phyloP scores from a whole-genome alignment of 1,140 invertebrate species.

The Zaprionus camerounensis region DNA sequence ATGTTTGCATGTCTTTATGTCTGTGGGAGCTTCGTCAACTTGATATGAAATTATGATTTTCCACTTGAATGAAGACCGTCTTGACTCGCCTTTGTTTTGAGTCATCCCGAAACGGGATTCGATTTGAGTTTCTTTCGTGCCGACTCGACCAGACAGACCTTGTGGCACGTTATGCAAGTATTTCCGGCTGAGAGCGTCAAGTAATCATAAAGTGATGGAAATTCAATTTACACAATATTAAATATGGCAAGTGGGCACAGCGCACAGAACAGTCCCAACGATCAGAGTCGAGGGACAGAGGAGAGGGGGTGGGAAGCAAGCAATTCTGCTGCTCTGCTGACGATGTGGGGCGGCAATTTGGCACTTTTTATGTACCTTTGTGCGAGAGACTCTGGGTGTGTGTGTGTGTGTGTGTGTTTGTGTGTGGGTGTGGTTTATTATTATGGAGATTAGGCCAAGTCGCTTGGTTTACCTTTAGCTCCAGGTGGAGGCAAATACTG shows the following conservation, averaged over 20 bases:
- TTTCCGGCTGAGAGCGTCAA: slow-evolving; percentile 71
- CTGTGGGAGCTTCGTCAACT: neutral
- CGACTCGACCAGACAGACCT: slow-evolving; percentile 19
- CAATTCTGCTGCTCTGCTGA: slow-evolving; percentile 9
- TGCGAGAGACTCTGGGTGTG: slow-evolving; percentile 2
- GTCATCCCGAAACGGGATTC: slow-evolving; percentile 23
- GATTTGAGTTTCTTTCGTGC: slow-evolving; percentile 23
- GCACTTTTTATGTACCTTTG: slow-evolving; percentile 41
- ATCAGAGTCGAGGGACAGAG: neutral
- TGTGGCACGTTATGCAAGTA: slow-evolving; percentile 37
- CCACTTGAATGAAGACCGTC: slow-evolving; percentile 25
- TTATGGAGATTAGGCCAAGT: slow-evolving; percentile 80
- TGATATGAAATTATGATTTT: slow-evolving; percentile 32
- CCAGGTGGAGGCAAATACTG: slow-evolving; percentile 20
- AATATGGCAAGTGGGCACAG: slow-evolving; percentile 63
- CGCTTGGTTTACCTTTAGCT: slow-evolving; percentile 56
- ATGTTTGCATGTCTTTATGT: neutral
- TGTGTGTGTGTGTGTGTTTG: slow-evolving; percentile 27
- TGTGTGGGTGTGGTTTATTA: slow-evolving; percentile 73
- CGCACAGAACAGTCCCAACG: slow-evolving; percentile 14
- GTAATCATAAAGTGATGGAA: slow-evolving; percentile 83
- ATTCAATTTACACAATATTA: slow-evolving; percentile 81
- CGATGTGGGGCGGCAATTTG: slow-evolving; percentile 55
- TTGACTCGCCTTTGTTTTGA: neutral
- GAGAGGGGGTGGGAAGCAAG: neutral